Evolutionary conservation across 2,888 invertebrate genomes (phyloP), one percentile per base, ranked within the genome.

Genomic region (Andrena bicolor): DNA sequence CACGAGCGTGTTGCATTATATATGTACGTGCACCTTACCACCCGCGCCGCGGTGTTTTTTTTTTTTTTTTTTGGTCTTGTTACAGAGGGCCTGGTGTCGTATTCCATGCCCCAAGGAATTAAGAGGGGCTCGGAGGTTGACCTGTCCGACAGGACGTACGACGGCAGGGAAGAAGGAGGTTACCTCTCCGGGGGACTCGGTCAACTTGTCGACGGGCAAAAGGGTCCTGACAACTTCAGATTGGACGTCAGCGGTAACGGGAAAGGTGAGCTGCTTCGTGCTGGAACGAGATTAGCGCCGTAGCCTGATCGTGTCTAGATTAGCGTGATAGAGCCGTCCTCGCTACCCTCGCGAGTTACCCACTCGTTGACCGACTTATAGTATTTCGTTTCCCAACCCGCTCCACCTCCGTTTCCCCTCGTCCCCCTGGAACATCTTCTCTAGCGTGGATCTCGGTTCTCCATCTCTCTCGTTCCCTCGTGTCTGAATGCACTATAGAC

Each of bases 71-170:
- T 48, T 53, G n/a, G 35, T 74, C 64, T 30, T 81, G 83, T 94
- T 94, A 32, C 95, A 97, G 97, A 97, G 93, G 97, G 97, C 80
- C 95, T 98, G 83, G 94, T 97, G 89, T 96, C 97, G 85, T 98
- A 98, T 94, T 96, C 96, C 88, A 96, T 97, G 95, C 97, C 97
- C 35, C 96, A 97, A 94, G 97, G 97, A 90, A 95, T 96, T 69
- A 95, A 95, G 82, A 96, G 96, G 91, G 95, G 96, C 73, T 95
- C 96, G 81, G 97, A 97, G 91, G 95, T 97, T 89, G 97, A 97
- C 94, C 95, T 97, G 74, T 96, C 96, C 78, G 98, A 98, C 94
- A 95, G 96, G 87, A 97, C 96, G 30, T 98, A 97, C 94, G 98
- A 98, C 93, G 97, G 97, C 61, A 94, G 94, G 77, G 96, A 96